Evolutionary conservation across 37 sponge, comb jelly and placozoan genomes (phyloP).

Genomic region (Chondrosia reniformis): DNA sequence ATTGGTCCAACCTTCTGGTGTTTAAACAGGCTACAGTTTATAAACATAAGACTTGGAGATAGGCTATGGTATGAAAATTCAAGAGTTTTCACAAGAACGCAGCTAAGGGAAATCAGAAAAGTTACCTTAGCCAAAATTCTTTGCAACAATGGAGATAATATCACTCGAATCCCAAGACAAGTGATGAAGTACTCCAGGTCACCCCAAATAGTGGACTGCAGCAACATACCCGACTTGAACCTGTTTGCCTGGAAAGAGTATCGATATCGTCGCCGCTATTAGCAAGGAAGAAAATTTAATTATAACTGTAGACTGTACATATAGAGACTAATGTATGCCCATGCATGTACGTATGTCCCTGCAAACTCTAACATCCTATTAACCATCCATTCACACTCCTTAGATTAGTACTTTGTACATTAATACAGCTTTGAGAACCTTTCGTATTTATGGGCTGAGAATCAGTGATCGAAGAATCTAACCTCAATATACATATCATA

Average conservation of each 20-base stretch:
- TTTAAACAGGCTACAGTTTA: constrained; percentile 57
- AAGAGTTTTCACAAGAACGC: constrained; percentile 43
- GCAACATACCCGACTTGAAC: constrained; percentile 25
- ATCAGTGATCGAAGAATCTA: no score
- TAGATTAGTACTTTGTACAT: no score
- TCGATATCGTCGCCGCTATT: constrained; percentile 4
- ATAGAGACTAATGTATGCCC: no score
- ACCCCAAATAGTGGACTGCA: constrained; percentile 30
- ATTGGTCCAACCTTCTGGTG: constrained; percentile 90
- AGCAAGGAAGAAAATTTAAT: no score
- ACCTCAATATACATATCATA: no score
- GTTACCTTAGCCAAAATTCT: constrained; percentile 71
- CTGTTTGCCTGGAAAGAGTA: constrained; percentile 50
- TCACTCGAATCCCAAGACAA: constrained; percentile 46
- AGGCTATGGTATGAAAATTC: constrained; percentile 73
- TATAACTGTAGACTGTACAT: no score
- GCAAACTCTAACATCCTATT: no score
- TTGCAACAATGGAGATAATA: constrained; percentile 81
- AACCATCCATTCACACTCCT: no score
- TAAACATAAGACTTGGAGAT: constrained; percentile 60
- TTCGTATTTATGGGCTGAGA: no score
- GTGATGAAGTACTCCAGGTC: constrained; percentile 29
- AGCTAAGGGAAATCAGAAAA: constrained; percentile 64
- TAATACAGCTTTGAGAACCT: no score
- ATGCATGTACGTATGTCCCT: no score